Base-by-base conservation (phyloP, 2,113 vertebrate genomes). In the Centropus bengalensis region DNA sequence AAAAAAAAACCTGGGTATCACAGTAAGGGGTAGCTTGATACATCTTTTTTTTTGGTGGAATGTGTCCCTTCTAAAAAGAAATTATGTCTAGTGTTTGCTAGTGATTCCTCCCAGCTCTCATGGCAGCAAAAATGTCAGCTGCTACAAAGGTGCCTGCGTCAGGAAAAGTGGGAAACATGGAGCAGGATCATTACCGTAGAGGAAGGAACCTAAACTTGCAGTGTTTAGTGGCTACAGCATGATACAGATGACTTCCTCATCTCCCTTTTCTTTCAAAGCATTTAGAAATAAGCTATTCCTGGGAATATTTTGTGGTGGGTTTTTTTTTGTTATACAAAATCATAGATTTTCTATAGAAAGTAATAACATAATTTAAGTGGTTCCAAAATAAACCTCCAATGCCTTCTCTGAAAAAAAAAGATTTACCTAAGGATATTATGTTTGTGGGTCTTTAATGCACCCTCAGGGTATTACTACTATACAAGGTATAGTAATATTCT, bases 231-330 rank as follows among this genome's bases (percentile, higher is more conserved):
- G 5, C 14, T 55, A n/a, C 23, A 38, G 21, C 7, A 51, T 15
- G 20, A 77, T 26, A 32, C 1, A 42, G 38, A 47, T 11, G 0
- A 44, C 3, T 45, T 4, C 5, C 5, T 5, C 8, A 9, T 8
- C 20, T 5, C 13, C 5, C 9, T 6, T 1, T 26, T 67, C 21
- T 55, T 91, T 33, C 36, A 75, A 89, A 33, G 8, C 27, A 67
- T 81, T 45, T 63, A 74, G 47, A 77, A 81, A 62, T 49, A 89
- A 77, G 11, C 10, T 58, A 62, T 12, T 16, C 4, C 8, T 84
- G 26, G 27, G 36, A 59, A 11, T 44, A 36, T 70, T 62, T 88
- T 7, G 44, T 38, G 36, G n/a, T n/a, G n/a, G n/a, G 10, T 0
- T 3, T 70, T 1, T 40, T 59, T 87, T 66, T 80, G 21, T 70